Conservation (phyloP, 2,888 invertebrate species). For the Trichopria drosophilae region DNA sequence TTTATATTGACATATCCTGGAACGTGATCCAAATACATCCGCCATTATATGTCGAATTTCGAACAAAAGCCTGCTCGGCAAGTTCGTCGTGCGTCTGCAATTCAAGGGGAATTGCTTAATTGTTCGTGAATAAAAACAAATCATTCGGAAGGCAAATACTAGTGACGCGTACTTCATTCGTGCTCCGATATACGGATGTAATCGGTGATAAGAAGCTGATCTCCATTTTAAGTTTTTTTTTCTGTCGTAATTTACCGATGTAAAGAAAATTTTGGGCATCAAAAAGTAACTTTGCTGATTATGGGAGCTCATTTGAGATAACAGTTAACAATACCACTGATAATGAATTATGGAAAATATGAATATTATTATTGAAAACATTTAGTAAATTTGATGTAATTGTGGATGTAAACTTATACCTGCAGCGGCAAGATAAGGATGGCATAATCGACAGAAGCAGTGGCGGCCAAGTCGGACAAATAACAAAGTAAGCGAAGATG, state of each 20-base stretch:
- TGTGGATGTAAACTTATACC: too few species aligned
- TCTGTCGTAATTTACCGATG: too few species aligned
- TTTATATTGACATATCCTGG: constrained; percentile 59
- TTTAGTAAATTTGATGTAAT: too few species aligned
- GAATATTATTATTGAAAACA: too few species aligned
- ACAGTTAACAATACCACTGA: too few species aligned
- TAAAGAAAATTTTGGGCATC: too few species aligned
- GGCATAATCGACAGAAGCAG: constrained; percentile 31
- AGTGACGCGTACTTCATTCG: constrained; percentile 9
- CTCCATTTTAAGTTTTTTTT: too few species aligned
- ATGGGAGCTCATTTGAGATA: too few species aligned
- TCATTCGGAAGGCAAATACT: constrained; percentile 50
- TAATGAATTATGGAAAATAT: too few species aligned
- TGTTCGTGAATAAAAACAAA: constrained; percentile 51
- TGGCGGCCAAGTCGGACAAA: constrained; percentile 39
- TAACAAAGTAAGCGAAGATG: constrained; percentile 53
- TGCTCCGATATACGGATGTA: too few species aligned
- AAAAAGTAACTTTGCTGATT: too few species aligned
- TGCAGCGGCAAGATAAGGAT: constrained; percentile 20
- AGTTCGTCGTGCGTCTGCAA: constrained; percentile 4
- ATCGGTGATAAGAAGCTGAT: too few species aligned
- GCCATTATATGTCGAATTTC: constrained; percentile 54
- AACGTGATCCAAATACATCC: constrained; percentile 59
- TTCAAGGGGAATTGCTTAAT: constrained; percentile 43
- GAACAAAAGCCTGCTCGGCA: constrained; percentile 46